These are phyloP conservation scores for Felis chaus DNA, from an alignment of 2,113 vertebrate species.

Conservation along the genomic window DNA sequence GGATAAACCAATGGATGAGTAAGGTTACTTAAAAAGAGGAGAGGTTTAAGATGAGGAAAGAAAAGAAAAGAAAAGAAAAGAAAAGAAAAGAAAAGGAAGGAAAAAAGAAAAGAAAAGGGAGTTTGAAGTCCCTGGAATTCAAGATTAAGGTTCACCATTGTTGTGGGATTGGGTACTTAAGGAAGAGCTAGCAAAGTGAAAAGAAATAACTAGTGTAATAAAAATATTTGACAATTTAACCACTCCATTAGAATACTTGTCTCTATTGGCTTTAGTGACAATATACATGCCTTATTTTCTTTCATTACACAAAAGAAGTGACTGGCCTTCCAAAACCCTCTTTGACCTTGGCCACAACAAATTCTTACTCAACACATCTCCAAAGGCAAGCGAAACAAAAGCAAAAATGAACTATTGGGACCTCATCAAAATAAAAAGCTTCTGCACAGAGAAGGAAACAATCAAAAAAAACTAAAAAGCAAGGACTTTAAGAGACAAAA, in stretches of 20 bases:
- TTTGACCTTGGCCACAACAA: no score
- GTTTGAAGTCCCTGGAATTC: background rate
- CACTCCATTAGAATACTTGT: background rate
- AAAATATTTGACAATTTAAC: background rate
- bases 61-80: background rate
- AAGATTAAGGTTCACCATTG: background rate
- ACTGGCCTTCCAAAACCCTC: no score
- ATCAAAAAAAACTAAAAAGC: no score
- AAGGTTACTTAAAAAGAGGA: background rate
- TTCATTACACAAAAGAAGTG: background rate
- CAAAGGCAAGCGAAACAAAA: no score
- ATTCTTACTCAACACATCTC: no score
- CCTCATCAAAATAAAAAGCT: no score
- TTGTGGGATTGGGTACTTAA: background rate
- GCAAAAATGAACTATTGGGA: no score
- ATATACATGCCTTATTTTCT: background rate
- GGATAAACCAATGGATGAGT: background rate
- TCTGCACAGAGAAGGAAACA: no score
- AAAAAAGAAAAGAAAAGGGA: background rate
- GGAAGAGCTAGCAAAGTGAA: background rate
- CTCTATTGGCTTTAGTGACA: background rate
- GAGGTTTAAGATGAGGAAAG: background rate
- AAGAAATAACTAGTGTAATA: background rate
- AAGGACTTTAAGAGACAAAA: no score
- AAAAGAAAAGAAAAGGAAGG: background rate